A percentile compares a stretch with the other conserved stretches of the same genome.
phyloP scores from a whole-genome alignment of 2,797 vertebrate genomes.

The Poecilia velifera region DNA sequence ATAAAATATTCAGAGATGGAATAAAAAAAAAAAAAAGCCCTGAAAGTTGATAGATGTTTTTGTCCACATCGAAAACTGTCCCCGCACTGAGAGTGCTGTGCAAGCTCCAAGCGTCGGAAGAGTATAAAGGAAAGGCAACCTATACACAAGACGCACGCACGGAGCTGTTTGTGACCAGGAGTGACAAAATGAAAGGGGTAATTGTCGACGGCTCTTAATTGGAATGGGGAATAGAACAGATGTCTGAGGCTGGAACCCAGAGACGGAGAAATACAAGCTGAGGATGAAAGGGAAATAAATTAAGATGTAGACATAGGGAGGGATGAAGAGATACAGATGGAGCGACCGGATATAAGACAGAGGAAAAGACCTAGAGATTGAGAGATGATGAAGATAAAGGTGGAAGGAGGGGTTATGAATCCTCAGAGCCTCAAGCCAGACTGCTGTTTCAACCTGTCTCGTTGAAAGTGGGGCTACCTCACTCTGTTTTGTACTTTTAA shows the following conservation, averaged over 20 bases:
- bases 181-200: slow-evolving; percentile 48
- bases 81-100: background rate
- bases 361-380: slow-evolving; percentile 37
- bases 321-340: slow-evolving; percentile 57
- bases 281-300: slow-evolving; percentile 53
- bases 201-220: slow-evolving; percentile 66
- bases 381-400: slow-evolving; percentile 44
- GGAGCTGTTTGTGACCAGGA: slow-evolving; percentile 40
- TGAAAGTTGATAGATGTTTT: slow-evolving; percentile 19
- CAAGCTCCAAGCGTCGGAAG: background rate
- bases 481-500: slow-evolving; percentile 14
- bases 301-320: slow-evolving; percentile 26
- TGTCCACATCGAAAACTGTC: slow-evolving; percentile 20
- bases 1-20: slow-evolving; percentile 18
- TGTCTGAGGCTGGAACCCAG: slow-evolving; percentile 51
- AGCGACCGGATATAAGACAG: slow-evolving; percentile 30
- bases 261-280: slow-evolving; percentile 31
- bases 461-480: slow-evolving; percentile 9
- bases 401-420: slow-evolving; percentile 39
- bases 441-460: slow-evolving; percentile 28
- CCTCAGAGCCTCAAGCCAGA: slow-evolving; percentile 35
- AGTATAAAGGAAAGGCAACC: slow-evolving; percentile 29
- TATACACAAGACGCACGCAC: slow-evolving; percentile 10
- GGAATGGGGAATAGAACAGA: slow-evolving; percentile 59
- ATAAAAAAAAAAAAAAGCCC: background rate